Percentiles rank a stretch among this genome's conserved stretches.
These are phyloP conservation scores for Rhincodon typus DNA, from an alignment of 2,797 vertebrate genomes.

Conservation along the genomic window DNA sequence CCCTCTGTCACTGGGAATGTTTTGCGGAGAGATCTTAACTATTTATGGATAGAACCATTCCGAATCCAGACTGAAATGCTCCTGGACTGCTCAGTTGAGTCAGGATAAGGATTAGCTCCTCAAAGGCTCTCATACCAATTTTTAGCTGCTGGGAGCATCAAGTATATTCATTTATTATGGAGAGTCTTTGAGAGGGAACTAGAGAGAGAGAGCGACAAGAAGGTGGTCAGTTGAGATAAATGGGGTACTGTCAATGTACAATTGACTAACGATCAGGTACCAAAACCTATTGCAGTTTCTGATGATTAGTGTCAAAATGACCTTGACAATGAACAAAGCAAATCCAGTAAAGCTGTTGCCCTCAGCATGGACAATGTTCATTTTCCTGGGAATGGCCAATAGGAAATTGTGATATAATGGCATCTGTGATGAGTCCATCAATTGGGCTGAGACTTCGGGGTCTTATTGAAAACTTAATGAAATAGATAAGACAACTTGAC, in stretches of 20 bases:
- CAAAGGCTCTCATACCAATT: neutral
- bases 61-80: neutral
- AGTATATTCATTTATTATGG: neutral
- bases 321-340: neutral
- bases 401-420: neutral
- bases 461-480: neutral
- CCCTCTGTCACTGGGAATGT: no score
- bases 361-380: neutral
- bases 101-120: neutral
- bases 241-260: no score
- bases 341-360: neutral
- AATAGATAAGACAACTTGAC: neutral
- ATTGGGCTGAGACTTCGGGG: neutral
- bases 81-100: neutral
- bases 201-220: neutral
- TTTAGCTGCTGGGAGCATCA: neutral
- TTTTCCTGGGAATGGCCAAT: neutral
- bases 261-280: neutral
- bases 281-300: neutral
- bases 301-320: neutral
- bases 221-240: neutral
- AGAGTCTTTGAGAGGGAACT: neutral
- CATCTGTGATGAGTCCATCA: neutral
- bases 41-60: neutral
- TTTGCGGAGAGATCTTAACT: neutral